These are phyloP conservation scores for Junco hyemalis DNA, from an alignment of 2,113 vertebrate species.

Conservation along the genomic window DNA sequence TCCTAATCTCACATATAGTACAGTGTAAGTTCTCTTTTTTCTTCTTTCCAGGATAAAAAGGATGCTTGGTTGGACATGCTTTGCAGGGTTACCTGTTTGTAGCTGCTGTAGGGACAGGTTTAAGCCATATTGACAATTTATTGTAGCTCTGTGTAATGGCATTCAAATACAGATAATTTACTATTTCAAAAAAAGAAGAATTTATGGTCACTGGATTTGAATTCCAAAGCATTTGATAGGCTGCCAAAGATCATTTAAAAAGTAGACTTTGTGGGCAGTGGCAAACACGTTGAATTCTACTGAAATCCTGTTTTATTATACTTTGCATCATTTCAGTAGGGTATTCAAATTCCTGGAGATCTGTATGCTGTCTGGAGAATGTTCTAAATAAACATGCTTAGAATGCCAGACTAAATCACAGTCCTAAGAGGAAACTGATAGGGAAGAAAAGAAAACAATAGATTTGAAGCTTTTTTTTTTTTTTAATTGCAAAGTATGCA, in stretches of 20 bases:
- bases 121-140: not conserved
- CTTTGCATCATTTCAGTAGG: not conserved
- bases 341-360: not conserved
- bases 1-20: slow-evolving; percentile 93
- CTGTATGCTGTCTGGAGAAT: not conserved
- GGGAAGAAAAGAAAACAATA: not conserved
- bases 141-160: not conserved
- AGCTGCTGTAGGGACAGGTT: not conserved
- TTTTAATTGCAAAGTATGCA: not conserved
- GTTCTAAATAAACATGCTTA: slow-evolving; percentile 15
- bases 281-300: not conserved
- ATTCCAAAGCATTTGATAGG: not conserved
- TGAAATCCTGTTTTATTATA: not conserved
- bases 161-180: not conserved
- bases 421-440: not conserved
- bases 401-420: slow-evolving; percentile 1
- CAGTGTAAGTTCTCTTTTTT: slow-evolving; percentile 84
- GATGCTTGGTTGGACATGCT: not conserved
- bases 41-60: not conserved
- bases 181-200: not conserved
- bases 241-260: not conserved
- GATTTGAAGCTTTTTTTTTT: not conserved
- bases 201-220: not conserved
- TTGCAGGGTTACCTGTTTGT: not conserved
- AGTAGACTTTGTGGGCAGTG: not conserved